Evolutionary conservation across 2,797 vertebrate species (phyloP), one percentile per base, ranked within the genome.

Genomic region (Cyprinodon diabolis): DNA sequence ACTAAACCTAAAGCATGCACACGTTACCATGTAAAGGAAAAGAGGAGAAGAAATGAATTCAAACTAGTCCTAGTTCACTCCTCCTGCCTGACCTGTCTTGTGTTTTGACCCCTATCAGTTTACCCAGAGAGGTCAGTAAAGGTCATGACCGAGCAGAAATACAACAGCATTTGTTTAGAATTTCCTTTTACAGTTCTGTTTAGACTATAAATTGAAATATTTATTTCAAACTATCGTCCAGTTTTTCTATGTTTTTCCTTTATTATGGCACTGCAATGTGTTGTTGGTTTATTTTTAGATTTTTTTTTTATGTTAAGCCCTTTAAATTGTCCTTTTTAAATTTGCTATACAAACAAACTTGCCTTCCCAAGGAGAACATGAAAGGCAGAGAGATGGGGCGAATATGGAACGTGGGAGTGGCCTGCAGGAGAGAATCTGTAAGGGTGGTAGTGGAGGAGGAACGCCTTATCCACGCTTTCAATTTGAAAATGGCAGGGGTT

Each of bases 101-200:
- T 91, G 88, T 89, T 87, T 83, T 94, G 92, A 85, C 90, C 74
- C 78, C 80, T 87, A 91, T 93, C 91, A 74, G 91, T 94, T 96
- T 94, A 94, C 90, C 86, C 81, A 83, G 78, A 11, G 86, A 90
- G 89, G 90, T 95, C 91, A 95, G 87, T 71, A 94, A 92, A 93
- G 93, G 94, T 87, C 91, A 93, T 47, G 77, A 90, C 75, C 77
- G 78, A 80, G 89, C 87, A 91, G 79, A 86, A 79, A 77, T 81
- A 85, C 77, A 19, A 58, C 19, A 62, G 63, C 40, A 43, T 43
- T 43, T 43, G 40, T 43, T 43, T 43, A 43, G 40, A 43, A 43
- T 30, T 30, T 30, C 30, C 30, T 30, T 30, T 30, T 2, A 30
- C 30, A 30, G 30, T 30, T 30, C 30, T 30, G 30, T 30, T 30